Conservation (phyloP, 2,888 invertebrate species). For the Trachelus tabidus region DNA sequence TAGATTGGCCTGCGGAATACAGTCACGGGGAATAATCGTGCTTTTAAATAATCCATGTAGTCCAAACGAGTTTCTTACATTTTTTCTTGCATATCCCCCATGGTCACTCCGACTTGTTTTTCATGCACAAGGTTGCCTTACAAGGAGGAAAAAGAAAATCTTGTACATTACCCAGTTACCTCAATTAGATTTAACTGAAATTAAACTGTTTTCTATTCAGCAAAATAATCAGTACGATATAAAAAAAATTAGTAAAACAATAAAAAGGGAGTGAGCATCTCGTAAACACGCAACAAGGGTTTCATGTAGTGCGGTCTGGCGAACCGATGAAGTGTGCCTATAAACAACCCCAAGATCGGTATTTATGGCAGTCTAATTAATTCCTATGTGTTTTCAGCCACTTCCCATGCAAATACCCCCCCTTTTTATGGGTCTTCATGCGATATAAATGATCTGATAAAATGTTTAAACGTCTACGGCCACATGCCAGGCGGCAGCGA, state of each 20-base stretch:
- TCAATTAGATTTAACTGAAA: background rate
- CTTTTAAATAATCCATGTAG: background rate
- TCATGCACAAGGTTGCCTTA: background rate
- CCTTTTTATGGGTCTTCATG: slow-evolving; percentile 49
- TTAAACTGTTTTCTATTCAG: background rate
- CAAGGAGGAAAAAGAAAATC: background rate
- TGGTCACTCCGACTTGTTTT: background rate
- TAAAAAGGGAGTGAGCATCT: background rate
- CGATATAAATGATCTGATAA: slow-evolving; percentile 61
- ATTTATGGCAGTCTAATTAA: slow-evolving; percentile 56
- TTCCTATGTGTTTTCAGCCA: slow-evolving; percentile 49
- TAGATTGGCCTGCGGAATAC: slow-evolving; percentile 43
- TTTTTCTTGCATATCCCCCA: background rate
- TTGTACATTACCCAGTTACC: background rate
- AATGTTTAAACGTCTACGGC: slow-evolving; percentile 46
- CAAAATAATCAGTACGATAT: background rate
- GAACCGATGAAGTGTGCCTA: slow-evolving; percentile 16
- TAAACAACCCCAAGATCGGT: slow-evolving; percentile 38
- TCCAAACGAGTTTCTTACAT: background rate
- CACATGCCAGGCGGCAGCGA: slow-evolving; percentile 26
- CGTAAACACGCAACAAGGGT: background rate
- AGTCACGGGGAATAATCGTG: slow-evolving; percentile 11
- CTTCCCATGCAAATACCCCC: slow-evolving; percentile 53
- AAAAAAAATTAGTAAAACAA: background rate
- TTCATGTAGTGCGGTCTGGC: background rate